These are phyloP conservation scores for Coluber constrictor DNA, from an alignment of 2,797 vertebrate genomes.

Conservation along the genomic window DNA sequence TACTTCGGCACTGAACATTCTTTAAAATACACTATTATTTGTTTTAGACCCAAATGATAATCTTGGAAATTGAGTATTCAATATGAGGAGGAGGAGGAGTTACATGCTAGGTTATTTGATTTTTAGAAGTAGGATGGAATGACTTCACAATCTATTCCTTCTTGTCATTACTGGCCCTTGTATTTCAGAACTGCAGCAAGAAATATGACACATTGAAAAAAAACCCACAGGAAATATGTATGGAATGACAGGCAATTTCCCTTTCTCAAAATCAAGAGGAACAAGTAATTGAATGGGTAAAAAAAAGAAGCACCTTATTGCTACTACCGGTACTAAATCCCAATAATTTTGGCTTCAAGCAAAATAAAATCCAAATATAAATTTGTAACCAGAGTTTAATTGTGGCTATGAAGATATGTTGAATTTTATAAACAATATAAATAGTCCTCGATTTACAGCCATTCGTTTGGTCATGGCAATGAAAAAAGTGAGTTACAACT, in stretches of 20 bases:
- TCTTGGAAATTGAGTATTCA: not conserved
- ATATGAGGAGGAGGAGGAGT: not conserved
- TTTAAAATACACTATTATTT: not conserved
- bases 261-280: not conserved
- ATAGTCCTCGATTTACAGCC: too few relatives aligned
- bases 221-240: not conserved
- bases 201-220: not conserved
- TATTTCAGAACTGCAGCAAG: not conserved
- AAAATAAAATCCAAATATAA: not conserved
- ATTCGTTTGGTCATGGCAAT: too few relatives aligned
- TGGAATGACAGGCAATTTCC: not conserved
- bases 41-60: not conserved
- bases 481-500: too few relatives aligned
- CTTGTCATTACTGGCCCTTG: not conserved
- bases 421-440: not conserved
- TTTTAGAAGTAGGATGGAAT: not conserved
- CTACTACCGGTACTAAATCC: not conserved
- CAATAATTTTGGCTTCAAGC: not conserved
- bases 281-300: not conserved
- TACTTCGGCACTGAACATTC: not conserved
- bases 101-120: not conserved
- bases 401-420: not conserved
- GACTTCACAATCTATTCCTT: not conserved
- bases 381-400: not conserved
- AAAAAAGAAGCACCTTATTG: not conserved